Evolutionary conservation across 2,888 invertebrate genomes (phyloP).

Genomic region (Ophion costatus): DNA sequence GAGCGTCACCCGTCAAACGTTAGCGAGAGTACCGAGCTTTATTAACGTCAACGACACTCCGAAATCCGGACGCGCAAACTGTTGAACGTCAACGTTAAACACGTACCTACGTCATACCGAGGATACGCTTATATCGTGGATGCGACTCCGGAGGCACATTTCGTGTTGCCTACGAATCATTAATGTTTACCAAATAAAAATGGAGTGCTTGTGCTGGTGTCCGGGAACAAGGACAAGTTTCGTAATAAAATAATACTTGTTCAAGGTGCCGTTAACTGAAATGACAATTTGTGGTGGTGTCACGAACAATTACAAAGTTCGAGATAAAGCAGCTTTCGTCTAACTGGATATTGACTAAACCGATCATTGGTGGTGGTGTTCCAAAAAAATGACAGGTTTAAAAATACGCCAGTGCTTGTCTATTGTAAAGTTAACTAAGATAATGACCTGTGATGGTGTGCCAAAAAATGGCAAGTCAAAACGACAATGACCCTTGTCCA

Average conservation of each 20-base stretch:
- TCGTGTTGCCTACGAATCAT: neutral
- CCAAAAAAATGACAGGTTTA: no score
- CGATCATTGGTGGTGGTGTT: no score
- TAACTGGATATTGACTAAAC: no score
- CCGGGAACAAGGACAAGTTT: neutral
- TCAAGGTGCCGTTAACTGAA: neutral
- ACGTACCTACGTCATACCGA: constrained; percentile 58
- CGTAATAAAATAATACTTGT: neutral
- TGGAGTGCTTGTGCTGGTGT: no score
- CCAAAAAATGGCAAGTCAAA: no score
- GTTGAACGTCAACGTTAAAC: constrained; percentile 80
- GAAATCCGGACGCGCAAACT: constrained; percentile 77
- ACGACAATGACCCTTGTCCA: no score
- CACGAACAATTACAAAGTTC: no score
- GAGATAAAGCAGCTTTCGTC: no score
- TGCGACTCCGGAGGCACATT: neutral
- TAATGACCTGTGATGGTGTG: no score
- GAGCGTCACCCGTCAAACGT: constrained; percentile 68
- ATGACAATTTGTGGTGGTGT: no score
- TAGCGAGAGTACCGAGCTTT: constrained; percentile 71
- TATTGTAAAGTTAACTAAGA: no score
- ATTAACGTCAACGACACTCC: constrained; percentile 77
- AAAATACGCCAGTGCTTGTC: no score
- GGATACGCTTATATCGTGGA: constrained; percentile 44
- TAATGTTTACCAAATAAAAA: neutral